Evolutionary conservation across 35 echinoderm and acorn worm species (phyloP), one percentile per base, ranked within the genome.

Genomic region (Hemicentrotus pulcherrimus): DNA sequence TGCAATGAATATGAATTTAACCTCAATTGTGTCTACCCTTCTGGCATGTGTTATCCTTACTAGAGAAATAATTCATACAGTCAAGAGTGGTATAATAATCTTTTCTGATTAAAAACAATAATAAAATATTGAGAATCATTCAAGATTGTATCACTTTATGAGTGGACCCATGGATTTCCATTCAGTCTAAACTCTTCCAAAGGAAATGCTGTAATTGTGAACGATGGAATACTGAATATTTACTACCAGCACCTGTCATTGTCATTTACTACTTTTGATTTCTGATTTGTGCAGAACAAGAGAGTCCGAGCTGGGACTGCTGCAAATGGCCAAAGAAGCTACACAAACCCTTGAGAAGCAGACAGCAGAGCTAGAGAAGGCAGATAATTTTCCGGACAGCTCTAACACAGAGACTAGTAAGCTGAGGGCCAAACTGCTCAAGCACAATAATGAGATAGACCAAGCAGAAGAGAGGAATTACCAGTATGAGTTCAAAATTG

Each of bases 371-470:
- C 95, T 99, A 9, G 98, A 99, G 65, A 98, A 99, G 94, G 98
- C 97, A 14, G 98, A 99, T 85, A 97, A 98, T 88, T 99, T 99
- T 61, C 98, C 98, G 12, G 98, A 99, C 78, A 99, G 97, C 94
- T 97, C 97, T 12, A 99, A 99, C 95, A 96, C 97, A 31, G 98
- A 99, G 48, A 96, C 92, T 31, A 96, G 94, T 55, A 99, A 97
- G 94, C 78, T 98, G 94, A 94, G 98, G 32, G 95, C 94, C 48
- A 95, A 97, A 65, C 61, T 97, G 7, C 92, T 98, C 31, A 97
- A 99, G 91, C 98, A 99, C 91, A 98, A 95, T 50, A 99, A 99
- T 97, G 97, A 99, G 90, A 98, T 99, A 48, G 95, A 98, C 96
- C 97, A 99, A 52, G 94, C 98, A 47, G 97, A 97, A 19, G 98